A percentile compares a stretch with the other conserved stretches of the same genome.
These are phyloP conservation scores for Chlamydotis undulata DNA, from an alignment of 2,113 vertebrate genomes.

Conservation along the genomic window DNA sequence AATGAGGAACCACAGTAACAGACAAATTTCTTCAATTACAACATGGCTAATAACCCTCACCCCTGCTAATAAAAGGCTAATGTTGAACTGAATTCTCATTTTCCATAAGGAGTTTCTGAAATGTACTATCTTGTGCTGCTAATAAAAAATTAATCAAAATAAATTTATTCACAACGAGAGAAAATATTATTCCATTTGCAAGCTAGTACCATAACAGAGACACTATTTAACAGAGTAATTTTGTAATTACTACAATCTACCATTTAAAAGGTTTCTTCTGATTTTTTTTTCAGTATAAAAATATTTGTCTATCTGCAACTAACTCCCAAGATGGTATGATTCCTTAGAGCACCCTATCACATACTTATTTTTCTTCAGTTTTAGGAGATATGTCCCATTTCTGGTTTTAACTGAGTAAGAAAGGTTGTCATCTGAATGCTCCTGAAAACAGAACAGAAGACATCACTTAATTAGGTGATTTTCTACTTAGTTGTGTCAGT, in stretches of 20 bases:
- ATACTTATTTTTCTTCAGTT: constrained; percentile 73
- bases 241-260: not conserved
- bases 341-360: not conserved
- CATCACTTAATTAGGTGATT: not conserved
- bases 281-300: not conserved
- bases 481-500: not conserved
- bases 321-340: not conserved
- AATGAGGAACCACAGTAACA: not conserved
- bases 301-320: not conserved
- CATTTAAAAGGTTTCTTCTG: not conserved
- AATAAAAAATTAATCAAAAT: not conserved
- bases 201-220: not conserved
- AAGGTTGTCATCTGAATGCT: constrained; percentile 41
- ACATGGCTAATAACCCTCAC: not conserved
- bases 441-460: constrained; percentile 55
- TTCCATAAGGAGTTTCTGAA: not conserved
- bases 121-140: not conserved
- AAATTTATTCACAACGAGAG: not conserved
- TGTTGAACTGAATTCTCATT: not conserved
- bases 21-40: not conserved
- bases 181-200: not conserved
- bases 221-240: not conserved
- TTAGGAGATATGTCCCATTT: constrained; percentile 64
- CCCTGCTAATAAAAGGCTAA: not conserved
- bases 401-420: constrained; percentile 65